Base-by-base conservation (phyloP, 2,888 invertebrate genomes). In the Phaonia tiefii region DNA sequence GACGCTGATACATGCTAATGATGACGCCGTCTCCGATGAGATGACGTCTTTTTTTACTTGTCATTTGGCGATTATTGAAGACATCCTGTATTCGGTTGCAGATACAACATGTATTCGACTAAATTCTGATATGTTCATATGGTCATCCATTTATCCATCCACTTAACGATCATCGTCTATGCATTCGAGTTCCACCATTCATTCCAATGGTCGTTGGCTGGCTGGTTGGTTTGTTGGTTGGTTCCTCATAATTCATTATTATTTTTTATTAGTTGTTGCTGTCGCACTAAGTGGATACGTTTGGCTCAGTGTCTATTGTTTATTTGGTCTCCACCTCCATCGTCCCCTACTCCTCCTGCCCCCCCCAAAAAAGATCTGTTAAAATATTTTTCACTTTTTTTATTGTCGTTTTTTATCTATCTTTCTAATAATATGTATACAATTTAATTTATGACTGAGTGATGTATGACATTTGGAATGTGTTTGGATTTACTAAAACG, bases 41-140 rank as follows among this genome's bases (percentile, higher is more conserved):
- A 81, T 80, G 80, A 77, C 82, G 80, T 80, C 78, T 83, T 75
- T 75, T 25, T 3, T 31, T 71, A 60, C n/a, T n/a, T 78, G 75
- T 81, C 78, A 81, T 81, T 81, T 81, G 81, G 78, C 81, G 84
- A 83, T 83, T 84, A 84, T 84, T 84, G 82, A 83, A 84, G 83
- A 83, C 84, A 84, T 84, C 84, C 84, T 84, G 84, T 84, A 63
- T 66, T 46, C 51, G 10, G n/a, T 10, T 8, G 37, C 15, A 26
- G 31, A 63, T 25, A 44, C 54, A 22, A 54, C 25, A 25, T 22
- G 39, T 63, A 63, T 63, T 63, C 63, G 63, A 63, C 15, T 63
- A 42, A 39, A 60, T 71, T 58, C 31, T 26, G 75, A 54, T 54
- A 54, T 17, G 25, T 54, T 22, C 11, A 54, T 25, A 20, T 22